Conservation (phyloP, 2,888 invertebrate genomes). For the Hydrotaea cyrtoneurina region DNA sequence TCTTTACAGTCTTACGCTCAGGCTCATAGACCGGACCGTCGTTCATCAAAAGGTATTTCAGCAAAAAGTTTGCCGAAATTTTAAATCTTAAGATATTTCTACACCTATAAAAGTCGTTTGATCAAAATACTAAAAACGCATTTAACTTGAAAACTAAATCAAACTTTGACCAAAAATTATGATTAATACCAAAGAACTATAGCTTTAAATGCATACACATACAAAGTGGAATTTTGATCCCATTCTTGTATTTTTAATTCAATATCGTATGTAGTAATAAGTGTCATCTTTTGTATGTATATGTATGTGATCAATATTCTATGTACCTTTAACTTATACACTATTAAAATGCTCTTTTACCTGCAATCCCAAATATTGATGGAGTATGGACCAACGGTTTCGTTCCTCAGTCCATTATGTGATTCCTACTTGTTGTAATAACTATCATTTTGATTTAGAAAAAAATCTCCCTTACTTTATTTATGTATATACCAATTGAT, state of each 20-base stretch:
- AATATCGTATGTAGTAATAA: constrained; percentile 16
- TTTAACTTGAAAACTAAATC: constrained; percentile 46
- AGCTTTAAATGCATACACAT: constrained; percentile 54
- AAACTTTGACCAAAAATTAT: constrained; percentile 39
- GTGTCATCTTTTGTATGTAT: constrained; percentile 44
- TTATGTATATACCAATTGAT: too few species aligned
- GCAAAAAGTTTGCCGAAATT: constrained; percentile 77
- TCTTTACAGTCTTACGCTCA: constrained; percentile 80
- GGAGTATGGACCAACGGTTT: background rate
- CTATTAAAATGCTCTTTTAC: constrained; percentile 13
- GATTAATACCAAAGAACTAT: constrained; percentile 38
- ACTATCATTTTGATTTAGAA: background rate
- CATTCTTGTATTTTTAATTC: constrained; percentile 22
- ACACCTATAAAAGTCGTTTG: constrained; percentile 41
- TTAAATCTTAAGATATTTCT: constrained; percentile 61
- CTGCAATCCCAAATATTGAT: background rate
- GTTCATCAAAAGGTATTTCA: constrained; percentile 79
- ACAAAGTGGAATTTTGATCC: constrained; percentile 24
- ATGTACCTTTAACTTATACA: constrained; percentile 17
- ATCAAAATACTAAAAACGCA: constrained; percentile 38
- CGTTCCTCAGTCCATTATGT: background rate
- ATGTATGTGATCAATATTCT: constrained; percentile 39
- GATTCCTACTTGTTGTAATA: background rate
- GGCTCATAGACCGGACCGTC: constrained; percentile 76
- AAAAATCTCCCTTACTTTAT: too few species aligned